phyloP scores from a whole-genome alignment of 2,888 invertebrate species.

The Himalopsyche japonica region DNA sequence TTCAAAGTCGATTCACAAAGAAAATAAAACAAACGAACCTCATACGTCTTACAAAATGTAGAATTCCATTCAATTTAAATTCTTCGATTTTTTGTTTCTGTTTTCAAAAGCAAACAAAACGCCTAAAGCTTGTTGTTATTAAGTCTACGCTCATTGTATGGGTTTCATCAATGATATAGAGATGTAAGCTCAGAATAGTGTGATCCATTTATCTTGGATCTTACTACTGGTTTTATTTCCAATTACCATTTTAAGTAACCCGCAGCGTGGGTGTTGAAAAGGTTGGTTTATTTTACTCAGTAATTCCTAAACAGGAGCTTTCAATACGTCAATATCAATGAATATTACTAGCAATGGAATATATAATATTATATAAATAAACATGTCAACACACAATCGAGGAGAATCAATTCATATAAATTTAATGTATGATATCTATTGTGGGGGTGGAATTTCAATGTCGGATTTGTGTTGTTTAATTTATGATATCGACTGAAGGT shows the following conservation, averaged over 20 bases:
- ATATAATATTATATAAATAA: no score
- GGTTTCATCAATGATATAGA: constrained; percentile 17
- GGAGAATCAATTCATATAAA: no score
- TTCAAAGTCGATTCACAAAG: not conserved
- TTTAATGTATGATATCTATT: no score
- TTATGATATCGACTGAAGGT: no score
- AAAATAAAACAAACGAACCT: not conserved
- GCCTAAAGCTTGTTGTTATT: not conserved
- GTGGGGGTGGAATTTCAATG: no score
- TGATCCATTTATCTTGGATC: constrained; percentile 27
- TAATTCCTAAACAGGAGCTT: not conserved
- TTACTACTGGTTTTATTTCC: constrained; percentile 37
- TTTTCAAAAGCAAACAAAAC: not conserved
- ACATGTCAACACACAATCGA: no score
- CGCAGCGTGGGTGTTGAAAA: constrained; percentile 2
- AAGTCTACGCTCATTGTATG: not conserved
- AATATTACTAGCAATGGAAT: no score
- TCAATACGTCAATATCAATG: not conserved
- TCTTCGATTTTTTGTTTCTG: not conserved
- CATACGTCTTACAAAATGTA: not conserved
- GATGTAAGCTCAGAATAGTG: constrained; percentile 18
- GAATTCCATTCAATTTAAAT: not conserved
- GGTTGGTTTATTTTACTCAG: not conserved
- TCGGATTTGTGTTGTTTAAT: no score
- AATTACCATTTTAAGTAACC: constrained; percentile 29